These are phyloP conservation scores for Cynodonichthys magdalenae DNA, from an alignment of 2,797 vertebrate genomes.

Conservation along the genomic window DNA sequence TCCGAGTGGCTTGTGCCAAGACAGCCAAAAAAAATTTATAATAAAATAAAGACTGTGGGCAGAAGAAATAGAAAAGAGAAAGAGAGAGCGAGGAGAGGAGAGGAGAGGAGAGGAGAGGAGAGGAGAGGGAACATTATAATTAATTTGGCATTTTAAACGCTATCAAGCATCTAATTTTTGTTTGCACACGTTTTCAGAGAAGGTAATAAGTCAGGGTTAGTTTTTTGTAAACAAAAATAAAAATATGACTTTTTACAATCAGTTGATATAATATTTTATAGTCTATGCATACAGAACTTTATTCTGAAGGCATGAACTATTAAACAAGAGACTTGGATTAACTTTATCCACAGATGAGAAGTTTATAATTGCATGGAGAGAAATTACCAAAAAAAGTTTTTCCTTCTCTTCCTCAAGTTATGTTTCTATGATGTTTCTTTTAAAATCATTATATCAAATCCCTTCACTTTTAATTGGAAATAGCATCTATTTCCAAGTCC, in stretches of 20 bases:
- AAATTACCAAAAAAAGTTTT: constrained; percentile 77
- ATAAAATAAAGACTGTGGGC: constrained; percentile 33
- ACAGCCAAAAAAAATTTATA: constrained; percentile 69
- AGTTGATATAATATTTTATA: constrained; percentile 81
- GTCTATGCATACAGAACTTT: constrained; percentile 68
- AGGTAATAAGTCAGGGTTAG: constrained; percentile 98
- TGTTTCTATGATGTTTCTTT: constrained; percentile 80
- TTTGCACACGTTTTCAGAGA: constrained; percentile 88
- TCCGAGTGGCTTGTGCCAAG: constrained; percentile 91
- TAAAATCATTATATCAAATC: constrained; percentile 75
- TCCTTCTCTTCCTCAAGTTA: constrained; percentile 82
- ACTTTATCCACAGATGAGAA: constrained; percentile 88
- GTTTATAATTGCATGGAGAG: constrained; percentile 91
- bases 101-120: constrained; percentile 14
- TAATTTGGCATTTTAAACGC: constrained; percentile 91
- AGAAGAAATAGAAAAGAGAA: constrained; percentile 23
- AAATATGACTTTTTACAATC: constrained; percentile 84
- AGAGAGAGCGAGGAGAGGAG: constrained; percentile 25
- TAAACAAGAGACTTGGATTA: constrained; percentile 91
- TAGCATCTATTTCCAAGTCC: constrained; percentile 86
- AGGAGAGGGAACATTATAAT: constrained; percentile 84
- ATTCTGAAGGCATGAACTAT: constrained; percentile 65
- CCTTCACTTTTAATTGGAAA: constrained; percentile 89
- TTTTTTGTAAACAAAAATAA: constrained; percentile 76
- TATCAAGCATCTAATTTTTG: constrained; percentile 93